These are phyloP conservation scores for Epizoanthus stellaris DNA, from an alignment of 92 coral and sea anemone species.

Conservation along the genomic window DNA sequence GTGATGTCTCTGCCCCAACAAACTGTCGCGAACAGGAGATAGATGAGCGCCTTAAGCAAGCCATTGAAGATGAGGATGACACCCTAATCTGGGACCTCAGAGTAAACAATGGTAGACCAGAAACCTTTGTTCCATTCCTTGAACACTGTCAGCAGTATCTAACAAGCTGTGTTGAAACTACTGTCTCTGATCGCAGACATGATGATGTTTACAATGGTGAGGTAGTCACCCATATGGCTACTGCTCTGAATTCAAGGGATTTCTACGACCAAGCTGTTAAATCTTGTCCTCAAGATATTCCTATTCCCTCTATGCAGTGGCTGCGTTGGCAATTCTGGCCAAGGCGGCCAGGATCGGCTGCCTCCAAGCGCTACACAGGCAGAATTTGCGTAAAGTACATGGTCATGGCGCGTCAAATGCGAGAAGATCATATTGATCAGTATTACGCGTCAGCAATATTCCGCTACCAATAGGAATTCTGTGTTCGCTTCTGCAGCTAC, in stretches of 20 bases:
- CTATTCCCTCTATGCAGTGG: slow-evolving; percentile 63
- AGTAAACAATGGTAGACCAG: slow-evolving; percentile 36
- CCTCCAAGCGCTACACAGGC: slow-evolving; percentile 32
- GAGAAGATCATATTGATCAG: slow-evolving; percentile 36
- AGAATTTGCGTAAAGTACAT: slow-evolving; percentile 23
- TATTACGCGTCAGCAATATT: slow-evolving; percentile 44
- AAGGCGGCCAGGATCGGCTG: slow-evolving; percentile 41
- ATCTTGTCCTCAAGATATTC: slow-evolving; percentile 51
- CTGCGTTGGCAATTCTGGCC: slow-evolving; percentile 67
- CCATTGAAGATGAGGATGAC: slow-evolving; percentile 45
- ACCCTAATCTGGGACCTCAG: slow-evolving; percentile 49
- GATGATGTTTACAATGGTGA: slow-evolving; percentile 39
- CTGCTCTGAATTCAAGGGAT: slow-evolving; percentile 47
- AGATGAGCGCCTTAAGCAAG: slow-evolving; percentile 47
- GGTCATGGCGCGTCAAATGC: slow-evolving; percentile 35
- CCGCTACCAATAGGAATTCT: slow-evolving; percentile 36
- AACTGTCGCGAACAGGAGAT: slow-evolving; percentile 47
- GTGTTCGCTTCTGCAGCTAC: slow-evolving; percentile 37
- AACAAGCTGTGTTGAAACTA: slow-evolving; percentile 41
- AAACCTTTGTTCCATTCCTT: slow-evolving; percentile 46
- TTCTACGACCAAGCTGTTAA: slow-evolving; percentile 53
- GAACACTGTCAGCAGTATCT: slow-evolving; percentile 55
- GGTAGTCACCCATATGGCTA: slow-evolving; percentile 59
- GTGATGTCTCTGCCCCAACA: slow-evolving; percentile 38
- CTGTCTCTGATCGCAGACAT: slow-evolving; percentile 49